A percentile compares a stretch with the other conserved stretches of the same genome.
Conservation (phyloP, 2,113 vertebrate genomes). For the Stigmatopora nigra region DNA sequence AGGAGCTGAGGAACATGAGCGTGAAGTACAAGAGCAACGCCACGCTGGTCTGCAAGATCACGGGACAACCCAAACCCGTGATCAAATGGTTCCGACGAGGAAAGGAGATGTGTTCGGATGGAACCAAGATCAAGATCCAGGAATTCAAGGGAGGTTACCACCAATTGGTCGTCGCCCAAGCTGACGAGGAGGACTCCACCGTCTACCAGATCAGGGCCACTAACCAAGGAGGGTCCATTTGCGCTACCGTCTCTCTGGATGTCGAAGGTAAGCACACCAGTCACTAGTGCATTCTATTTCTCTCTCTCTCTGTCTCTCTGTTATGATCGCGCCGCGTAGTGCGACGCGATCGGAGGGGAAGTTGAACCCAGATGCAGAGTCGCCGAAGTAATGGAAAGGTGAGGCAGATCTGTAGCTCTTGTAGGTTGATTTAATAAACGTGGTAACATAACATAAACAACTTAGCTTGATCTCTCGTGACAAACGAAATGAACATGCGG, state of each 20-base stretch:
- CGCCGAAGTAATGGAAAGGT: no score
- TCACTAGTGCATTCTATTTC: no score
- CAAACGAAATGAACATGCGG: no score
- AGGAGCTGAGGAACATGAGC: constrained; percentile 92
- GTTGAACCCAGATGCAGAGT: no score
- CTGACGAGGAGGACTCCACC: constrained; percentile 91
- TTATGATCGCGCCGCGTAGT: no score
- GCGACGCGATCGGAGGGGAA: no score
- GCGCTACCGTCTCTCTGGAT: constrained; percentile 89
- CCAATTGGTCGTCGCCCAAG: constrained; percentile 85
- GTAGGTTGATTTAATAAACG: no score
- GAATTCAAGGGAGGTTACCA: constrained; percentile 98
- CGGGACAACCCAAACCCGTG: constrained; percentile 90
- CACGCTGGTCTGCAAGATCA: constrained; percentile 93
- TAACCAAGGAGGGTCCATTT: constrained; percentile 97
- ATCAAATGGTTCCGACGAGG: constrained; percentile 97
- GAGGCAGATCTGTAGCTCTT: no score
- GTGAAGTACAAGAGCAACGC: constrained; percentile 92
- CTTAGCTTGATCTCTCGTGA: no score
- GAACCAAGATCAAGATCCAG: constrained; percentile 89
- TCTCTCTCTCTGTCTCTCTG: no score
- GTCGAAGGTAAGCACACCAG: constrained; percentile 83
- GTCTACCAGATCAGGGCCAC: constrained; percentile 97
- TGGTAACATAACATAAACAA: no score
- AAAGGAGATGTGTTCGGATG: constrained; percentile 93